Evolutionary conservation across 2,888 invertebrate species (phyloP), one percentile per base, ranked within the genome.

Genomic region (Acholoe squamosa): DNA sequence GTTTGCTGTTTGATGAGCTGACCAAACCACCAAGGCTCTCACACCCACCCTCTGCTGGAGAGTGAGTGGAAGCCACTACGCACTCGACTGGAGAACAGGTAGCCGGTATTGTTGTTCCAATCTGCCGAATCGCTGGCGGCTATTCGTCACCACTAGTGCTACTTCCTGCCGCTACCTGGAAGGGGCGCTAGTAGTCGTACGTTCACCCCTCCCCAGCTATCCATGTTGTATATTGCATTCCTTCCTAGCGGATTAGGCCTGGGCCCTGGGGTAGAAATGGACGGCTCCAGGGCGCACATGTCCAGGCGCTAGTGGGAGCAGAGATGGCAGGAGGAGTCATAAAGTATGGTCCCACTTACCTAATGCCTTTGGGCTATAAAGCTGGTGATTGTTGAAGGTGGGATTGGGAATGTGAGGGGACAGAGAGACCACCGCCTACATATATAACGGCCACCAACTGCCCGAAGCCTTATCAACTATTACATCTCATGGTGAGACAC

Each of bases 1-100:
- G 61, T 61, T 43, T n/a, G 61, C 22, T 61, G 61, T 61, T 61
- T 61, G 61, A 61, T 22, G 61, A 61, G 61, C 61, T 61, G 61
- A 61, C 61, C 61, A 61, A 61, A 61, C 61, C 61, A 1, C 43
- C 43, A 43, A 43, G 43, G 3, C 43, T 43, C 43, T 43, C 43
- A 43, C 43, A n/a, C n/a, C 61, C 61, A 61, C 14, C n/a, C 61
- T 61, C 5, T 3, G 61, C 10, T n/a, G 61, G 43, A 43, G 43
- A 43, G 61, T n/a, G n/a, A n/a, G 5, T 22, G 61, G 61, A 61
- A 61, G 61, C 61, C 61, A 43, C 43, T 7, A 10, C 43, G 43
- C 43, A 3, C 43, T 43, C 43, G 19, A 22, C 22, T 61, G 61
- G 43, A 43, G 43, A 43, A 19, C 54, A 54, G 19, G 61, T 61